phyloP scores from a whole-genome alignment of 2,113 vertebrate genomes.

The Smithornis capensis region DNA sequence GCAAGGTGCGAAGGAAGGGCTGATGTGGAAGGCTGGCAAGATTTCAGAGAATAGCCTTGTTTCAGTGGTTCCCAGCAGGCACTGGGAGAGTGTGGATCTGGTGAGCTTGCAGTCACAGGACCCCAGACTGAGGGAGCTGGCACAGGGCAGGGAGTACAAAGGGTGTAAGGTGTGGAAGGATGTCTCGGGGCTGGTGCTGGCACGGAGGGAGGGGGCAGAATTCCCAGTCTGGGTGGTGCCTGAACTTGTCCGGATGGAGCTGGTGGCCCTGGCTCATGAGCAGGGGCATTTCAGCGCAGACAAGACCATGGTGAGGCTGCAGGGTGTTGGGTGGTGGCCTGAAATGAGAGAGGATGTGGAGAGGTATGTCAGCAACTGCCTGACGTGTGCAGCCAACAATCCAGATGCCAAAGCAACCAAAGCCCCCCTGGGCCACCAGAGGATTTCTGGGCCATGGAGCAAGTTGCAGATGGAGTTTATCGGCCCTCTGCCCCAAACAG shows the following conservation, averaged over 20 bases:
- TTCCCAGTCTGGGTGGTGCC: conserved; percentile 55
- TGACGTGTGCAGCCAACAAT: conserved; percentile 19
- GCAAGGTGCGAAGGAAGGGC: conserved; percentile 41
- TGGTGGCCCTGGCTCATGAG: conserved; percentile 53
- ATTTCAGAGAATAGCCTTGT: background rate
- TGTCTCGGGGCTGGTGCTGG: background rate
- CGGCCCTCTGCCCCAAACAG: conserved; percentile 42
- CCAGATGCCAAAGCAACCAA: background rate
- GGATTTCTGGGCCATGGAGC: conserved; percentile 51
- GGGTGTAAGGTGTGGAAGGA: conserved; percentile 60
- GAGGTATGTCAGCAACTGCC: conserved; percentile 54
- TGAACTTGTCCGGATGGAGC: background rate
- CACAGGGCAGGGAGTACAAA: background rate
- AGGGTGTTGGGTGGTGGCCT: conserved; percentile 38
- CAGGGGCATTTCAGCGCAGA: conserved; percentile 46
- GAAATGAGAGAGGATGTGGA: conserved; percentile 62
- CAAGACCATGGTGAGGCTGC: conserved; percentile 56
- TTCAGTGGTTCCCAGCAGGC: background rate
- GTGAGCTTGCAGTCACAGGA: conserved; percentile 43
- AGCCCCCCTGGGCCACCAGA: conserved; percentile 31
- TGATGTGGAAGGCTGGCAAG: conserved; percentile 51
- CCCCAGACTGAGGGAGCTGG: background rate
- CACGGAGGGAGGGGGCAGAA: background rate
- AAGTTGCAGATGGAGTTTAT: conserved; percentile 53
- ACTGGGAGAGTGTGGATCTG: conserved; percentile 7